Conservation (phyloP, 2,888 invertebrate species). For the Metalampra italica region DNA sequence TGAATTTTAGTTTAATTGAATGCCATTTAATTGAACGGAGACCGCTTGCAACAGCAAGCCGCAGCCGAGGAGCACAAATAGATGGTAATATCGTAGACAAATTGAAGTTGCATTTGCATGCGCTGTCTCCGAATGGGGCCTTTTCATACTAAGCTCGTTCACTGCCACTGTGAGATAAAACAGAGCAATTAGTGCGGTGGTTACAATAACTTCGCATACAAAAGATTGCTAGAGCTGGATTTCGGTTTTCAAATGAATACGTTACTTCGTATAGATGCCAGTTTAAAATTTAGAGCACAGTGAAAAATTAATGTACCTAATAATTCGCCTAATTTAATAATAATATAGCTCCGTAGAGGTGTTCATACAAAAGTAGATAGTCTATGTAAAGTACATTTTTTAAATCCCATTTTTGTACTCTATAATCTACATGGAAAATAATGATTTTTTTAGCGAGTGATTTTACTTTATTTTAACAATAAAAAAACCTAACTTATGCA, state of each 20-base stretch:
- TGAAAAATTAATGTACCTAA: too few species aligned
- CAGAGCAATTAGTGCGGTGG: slow-evolving; percentile 13
- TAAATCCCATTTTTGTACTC: too few species aligned
- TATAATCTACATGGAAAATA: too few species aligned
- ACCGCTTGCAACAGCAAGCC: slow-evolving; percentile 42
- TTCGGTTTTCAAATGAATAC: neutral
- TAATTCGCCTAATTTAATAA: too few species aligned
- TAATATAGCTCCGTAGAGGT: too few species aligned
- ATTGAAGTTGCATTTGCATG: slow-evolving; percentile 47
- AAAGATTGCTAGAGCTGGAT: slow-evolving; percentile 8
- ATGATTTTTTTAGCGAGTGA: too few species aligned
- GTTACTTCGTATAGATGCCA: too few species aligned
- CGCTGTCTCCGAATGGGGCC: slow-evolving; percentile 54
- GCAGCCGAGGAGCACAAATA: slow-evolving; percentile 42
- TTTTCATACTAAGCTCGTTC: slow-evolving; percentile 66
- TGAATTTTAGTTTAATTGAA: slow-evolving; percentile 8
- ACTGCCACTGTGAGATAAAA: slow-evolving; percentile 56
- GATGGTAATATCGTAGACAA: slow-evolving; percentile 27
- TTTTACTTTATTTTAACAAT: too few species aligned
- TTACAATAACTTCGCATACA: slow-evolving; percentile 18
- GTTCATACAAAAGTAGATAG: too few species aligned
- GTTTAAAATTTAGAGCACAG: too few species aligned
- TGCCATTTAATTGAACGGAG: slow-evolving; percentile 14
- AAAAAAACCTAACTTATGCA: too few species aligned
- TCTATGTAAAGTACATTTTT: too few species aligned